Base-by-base conservation (phyloP, 1,140 invertebrate genomes). In the Zaprionus gabonicus region DNA sequence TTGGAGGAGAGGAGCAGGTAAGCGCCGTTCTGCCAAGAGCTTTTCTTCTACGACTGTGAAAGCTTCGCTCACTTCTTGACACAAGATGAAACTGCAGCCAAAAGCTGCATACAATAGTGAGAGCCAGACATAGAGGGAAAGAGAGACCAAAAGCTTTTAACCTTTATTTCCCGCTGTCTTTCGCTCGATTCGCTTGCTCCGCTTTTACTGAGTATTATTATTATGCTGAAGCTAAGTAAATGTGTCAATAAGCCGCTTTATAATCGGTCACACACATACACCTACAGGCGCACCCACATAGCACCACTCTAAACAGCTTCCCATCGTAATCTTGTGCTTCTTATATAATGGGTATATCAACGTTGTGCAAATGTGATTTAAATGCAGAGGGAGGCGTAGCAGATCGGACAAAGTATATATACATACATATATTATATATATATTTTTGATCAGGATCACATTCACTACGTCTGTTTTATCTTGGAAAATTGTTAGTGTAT, bases 61-160 rank as follows among this genome's bases (percentile, higher is more conserved):
- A 75, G 72, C 72, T 75, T 31, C 41, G 20, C n/a, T 71, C 25
- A 58, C 46, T 57, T 49, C n/a, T 23, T 36, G 3, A 25, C 62
- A 36, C 31, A 57, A 75, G 58, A 63, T 75, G 58, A 64, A 71
- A 64, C 59, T 75, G 72, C 72, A 75, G 67, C 31, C 25, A 27
- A 76, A 71, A 76, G 73, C 68, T 65, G 51, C 31, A 57, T 36
- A 55, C 38, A n/a, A 46, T 4, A 34, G 28, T 5, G 31, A 62
- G 31, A 62, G 36, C 38, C 9, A 49, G 9, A 20, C 27, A 49
- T n/a, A 46, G 38, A 56, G 57, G 2, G 34, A 38, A 51, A 73
- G 71, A 41, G 64, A 31, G 64, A 20, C 20, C 20, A n/a, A 73
- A 51, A 70, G 76, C 72, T 78, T 75, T 78, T 60, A 60, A 76